Conservation (phyloP, 1,140 invertebrate genomes). For the Potamilus streckersoni region DNA sequence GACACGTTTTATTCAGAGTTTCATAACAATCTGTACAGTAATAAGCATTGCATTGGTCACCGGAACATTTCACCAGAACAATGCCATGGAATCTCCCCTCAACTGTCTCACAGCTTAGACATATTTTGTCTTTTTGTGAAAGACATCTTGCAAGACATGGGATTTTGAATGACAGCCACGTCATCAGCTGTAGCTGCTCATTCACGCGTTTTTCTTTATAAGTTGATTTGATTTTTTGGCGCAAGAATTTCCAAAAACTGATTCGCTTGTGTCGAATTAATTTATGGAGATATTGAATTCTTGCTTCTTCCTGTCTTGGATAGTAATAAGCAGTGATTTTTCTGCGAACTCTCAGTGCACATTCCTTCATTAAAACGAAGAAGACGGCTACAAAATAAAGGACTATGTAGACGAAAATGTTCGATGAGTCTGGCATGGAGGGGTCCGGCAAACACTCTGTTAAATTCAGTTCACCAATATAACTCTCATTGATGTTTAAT, state of each 20-base stretch:
- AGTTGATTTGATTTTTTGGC: conserved; percentile 17
- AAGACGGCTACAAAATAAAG: conserved; percentile 17
- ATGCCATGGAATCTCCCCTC: conserved; percentile 13
- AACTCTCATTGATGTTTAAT: conserved; percentile 11
- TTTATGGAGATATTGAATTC: conserved; percentile 33
- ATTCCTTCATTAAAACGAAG: conserved; percentile 23
- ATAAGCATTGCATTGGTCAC: conserved; percentile 5
- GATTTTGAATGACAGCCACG: conserved; percentile 17
- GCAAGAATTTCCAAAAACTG: conserved; percentile 19
- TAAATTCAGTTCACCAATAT: conserved; percentile 14
- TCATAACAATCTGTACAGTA: conserved; percentile 24
- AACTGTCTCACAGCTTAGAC: conserved; percentile 16
- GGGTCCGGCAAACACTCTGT: conserved; percentile 26
- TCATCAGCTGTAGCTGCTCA: conserved; percentile 18
- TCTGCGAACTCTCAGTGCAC: conserved; percentile 21
- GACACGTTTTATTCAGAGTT: conserved; percentile 4
- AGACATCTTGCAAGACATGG: conserved; percentile 17
- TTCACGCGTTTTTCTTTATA: conserved; percentile 25
- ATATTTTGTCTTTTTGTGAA: conserved; percentile 5
- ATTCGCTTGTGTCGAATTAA: conserved; percentile 25
- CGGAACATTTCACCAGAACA: conserved; percentile 17
- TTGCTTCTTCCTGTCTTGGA: conserved; percentile 23
- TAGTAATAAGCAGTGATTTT: conserved; percentile 30
- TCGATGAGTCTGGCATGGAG: not conserved
- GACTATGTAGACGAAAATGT: conserved; percentile 5